Base-by-base conservation (phyloP, 2,113 vertebrate genomes). In the Bujurquina vittata region DNA sequence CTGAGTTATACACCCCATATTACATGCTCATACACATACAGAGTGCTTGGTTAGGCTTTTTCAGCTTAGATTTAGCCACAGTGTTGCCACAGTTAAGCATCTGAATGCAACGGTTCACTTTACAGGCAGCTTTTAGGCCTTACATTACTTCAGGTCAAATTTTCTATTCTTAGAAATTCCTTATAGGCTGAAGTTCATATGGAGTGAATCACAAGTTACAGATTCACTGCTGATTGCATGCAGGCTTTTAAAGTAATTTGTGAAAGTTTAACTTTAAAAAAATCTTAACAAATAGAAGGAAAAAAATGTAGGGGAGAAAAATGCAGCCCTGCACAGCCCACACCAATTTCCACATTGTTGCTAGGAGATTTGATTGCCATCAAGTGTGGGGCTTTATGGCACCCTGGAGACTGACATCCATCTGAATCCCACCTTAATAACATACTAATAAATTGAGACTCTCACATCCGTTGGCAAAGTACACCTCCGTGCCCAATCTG, bases 401-500 rank as follows among this genome's bases (percentile, higher is more conserved):
- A 62, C 84, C 81, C 67, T 11, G 15, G 81, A 80, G 73, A 83
- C 79, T 31, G 62, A 72, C 73, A 86, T 76, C 72, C 58, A 83
- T 83, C 72, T 74, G 83, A 87, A 80, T 77, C 43, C 69, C 54
- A 77, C 40, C 49, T 65, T 76, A 80, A 84, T 74, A 84, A 77
- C 77, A 75, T 82, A 81, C 26, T 84, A 81, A 89, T 87, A 87
- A 87, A 89, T 40, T 62, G 77, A 83, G 72, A 80, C 35, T 63
- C 63, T 65, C 62, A 80, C 83, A 82, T 61, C 69, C 2, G 0
- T 55, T 78, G 56, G 46, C 33, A 65, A 65, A 84, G 59, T 12
- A 72, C 80, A 61, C 73, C 69, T 62, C 59, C 33, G 81, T 1
- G 11, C 17, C 52, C n/a, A 14, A 58, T 26, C 37, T 56, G 49